phyloP scores from a whole-genome alignment of 2,113 vertebrate species.

The Phaetusa simplex region DNA sequence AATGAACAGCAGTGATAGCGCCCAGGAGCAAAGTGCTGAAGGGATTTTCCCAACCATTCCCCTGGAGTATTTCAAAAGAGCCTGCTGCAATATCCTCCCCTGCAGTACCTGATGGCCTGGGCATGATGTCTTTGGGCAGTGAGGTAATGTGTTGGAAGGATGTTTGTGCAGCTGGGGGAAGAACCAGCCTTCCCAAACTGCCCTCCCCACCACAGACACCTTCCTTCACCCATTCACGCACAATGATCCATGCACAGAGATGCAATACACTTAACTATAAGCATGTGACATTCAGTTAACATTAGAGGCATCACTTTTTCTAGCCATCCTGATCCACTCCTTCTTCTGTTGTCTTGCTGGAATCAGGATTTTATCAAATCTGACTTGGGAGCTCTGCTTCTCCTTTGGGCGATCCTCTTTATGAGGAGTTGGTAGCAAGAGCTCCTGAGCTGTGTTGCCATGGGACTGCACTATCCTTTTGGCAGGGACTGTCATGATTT shows the following conservation, averaged over 20 bases:
- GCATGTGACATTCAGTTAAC: accelerated
- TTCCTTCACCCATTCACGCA: not conserved
- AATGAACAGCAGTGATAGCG: accelerated
- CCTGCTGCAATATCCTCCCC: not conserved
- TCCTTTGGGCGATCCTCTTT: not conserved
- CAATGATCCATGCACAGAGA: not conserved
- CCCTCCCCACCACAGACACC: not conserved
- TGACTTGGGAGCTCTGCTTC: not conserved
- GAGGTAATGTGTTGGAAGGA: not conserved
- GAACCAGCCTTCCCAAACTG: not conserved
- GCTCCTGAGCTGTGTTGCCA: not conserved
- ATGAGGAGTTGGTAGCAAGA: not conserved
- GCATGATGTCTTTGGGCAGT: not conserved
- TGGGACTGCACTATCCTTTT: accelerated
- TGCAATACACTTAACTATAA: not conserved
- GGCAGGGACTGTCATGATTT: not conserved
- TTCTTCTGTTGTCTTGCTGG: not conserved
- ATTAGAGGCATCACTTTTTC: not conserved
- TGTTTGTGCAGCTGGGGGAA: not conserved
- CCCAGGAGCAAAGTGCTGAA: not conserved
- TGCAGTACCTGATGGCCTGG: not conserved
- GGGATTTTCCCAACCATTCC: not conserved
- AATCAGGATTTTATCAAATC: not conserved
- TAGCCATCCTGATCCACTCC: not conserved
- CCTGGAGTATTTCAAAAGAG: not conserved